Evolutionary conservation across 2,888 invertebrate species (phyloP).

Genomic region (Fragum sueziense): DNA sequence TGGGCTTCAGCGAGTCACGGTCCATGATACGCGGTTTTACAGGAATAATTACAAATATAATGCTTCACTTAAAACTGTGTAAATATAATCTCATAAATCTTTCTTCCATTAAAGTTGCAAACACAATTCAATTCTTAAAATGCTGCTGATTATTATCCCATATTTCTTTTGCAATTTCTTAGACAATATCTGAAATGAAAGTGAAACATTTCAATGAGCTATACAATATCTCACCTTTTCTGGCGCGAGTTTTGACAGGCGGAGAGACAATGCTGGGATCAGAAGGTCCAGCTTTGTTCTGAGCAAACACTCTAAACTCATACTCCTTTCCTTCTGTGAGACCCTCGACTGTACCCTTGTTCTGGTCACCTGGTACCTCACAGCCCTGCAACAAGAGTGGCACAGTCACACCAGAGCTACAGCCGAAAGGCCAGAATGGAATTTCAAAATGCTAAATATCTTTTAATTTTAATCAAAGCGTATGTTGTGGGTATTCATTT

Average conservation of each 20-base stretch:
- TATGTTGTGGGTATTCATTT: too few species aligned
- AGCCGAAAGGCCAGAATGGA: too few species aligned
- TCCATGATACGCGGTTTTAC: conserved; percentile 98
- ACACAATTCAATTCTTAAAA: too few species aligned
- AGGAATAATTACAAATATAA: conserved; percentile 81
- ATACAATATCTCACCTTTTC: conserved; percentile 76
- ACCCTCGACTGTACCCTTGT: conserved; percentile 88
- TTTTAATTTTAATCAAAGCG: too few species aligned
- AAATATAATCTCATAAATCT: too few species aligned
- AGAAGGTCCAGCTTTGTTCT: conserved; percentile 82
- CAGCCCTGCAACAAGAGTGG: conserved; percentile 68
- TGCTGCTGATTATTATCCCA: not conserved
- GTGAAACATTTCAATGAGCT: not conserved
- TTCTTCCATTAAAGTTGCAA: too few species aligned
- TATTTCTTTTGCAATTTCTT: not conserved
- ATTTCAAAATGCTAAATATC: too few species aligned
- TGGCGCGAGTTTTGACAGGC: conserved; percentile 80
- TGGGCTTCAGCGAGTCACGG: conserved; percentile 90
- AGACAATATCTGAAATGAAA: not conserved
- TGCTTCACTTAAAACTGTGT: too few species aligned
- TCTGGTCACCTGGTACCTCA: conserved; percentile 93
- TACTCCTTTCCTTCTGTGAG: conserved; percentile 88
- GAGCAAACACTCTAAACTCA: conserved; percentile 83
- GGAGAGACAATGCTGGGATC: conserved; percentile 79
- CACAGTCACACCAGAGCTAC: too few species aligned